A percentile compares a stretch with the other conserved stretches of the same genome.
phyloP scores from a whole-genome alignment of 2,888 invertebrate species.

The Podabrus alpinus region DNA sequence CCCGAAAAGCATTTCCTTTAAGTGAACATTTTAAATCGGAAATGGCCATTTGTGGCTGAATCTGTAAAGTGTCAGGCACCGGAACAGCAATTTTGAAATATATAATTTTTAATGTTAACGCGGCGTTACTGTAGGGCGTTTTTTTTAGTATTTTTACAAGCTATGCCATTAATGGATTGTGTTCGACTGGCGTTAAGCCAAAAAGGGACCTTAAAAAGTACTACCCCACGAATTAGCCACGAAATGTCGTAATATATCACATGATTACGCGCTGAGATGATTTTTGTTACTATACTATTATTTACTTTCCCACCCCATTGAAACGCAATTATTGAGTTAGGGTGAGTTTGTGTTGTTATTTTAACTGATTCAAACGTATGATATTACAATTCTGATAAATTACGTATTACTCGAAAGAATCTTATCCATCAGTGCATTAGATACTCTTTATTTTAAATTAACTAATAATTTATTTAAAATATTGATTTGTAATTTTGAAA shows the following conservation, averaged over 20 bases:
- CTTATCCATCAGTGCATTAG: no score
- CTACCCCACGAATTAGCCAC: conserved; percentile 52
- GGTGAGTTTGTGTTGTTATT: conserved; percentile 11
- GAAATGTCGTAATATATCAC: conserved; percentile 52
- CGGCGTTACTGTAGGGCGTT: conserved; percentile 37
- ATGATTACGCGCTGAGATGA: conserved; percentile 53
- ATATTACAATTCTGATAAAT: background rate
- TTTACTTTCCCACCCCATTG: conserved; percentile 48
- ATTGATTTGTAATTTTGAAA: no score
- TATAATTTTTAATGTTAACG: conserved; percentile 51
- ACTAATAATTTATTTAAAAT: no score
- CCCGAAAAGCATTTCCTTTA: conserved; percentile 36
- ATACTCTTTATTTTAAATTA: no score
- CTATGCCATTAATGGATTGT: conserved; percentile 39
- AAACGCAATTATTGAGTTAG: conserved; percentile 41
- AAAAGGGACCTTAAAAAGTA: conserved; percentile 27
- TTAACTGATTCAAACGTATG: background rate
- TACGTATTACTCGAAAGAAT: background rate
- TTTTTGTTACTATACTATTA: conserved; percentile 50
- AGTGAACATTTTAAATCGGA: conserved; percentile 51
- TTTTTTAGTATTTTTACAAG: conserved; percentile 34
- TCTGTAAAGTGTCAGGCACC: conserved; percentile 51
- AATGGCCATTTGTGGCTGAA: conserved; percentile 51
- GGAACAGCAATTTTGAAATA: conserved; percentile 54
- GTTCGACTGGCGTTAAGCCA: conserved; percentile 44